phyloP scores from a whole-genome alignment of 2,797 vertebrate genomes.

The Alcedo atthis region DNA sequence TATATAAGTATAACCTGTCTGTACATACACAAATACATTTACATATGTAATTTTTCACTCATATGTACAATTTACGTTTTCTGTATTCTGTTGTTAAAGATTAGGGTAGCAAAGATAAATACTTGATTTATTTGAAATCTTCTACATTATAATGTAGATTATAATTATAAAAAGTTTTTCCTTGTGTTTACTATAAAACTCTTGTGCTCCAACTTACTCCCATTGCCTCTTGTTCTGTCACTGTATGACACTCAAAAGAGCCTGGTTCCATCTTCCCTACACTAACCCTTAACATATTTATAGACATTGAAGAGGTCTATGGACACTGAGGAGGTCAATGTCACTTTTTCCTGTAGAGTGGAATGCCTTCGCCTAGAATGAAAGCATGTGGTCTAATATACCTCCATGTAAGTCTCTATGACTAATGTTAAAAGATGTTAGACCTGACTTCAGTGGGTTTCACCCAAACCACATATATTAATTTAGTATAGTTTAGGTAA shows the following conservation, averaged over 20 bases:
- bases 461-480: background rate
- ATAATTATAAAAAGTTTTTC: too few relatives aligned
- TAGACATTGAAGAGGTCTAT: too few relatives aligned
- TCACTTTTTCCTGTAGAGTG: background rate
- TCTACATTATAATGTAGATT: too few relatives aligned
- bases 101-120: background rate
- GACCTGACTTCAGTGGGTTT: background rate
- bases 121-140: too few relatives aligned
- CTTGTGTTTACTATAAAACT: too few relatives aligned
- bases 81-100: background rate
- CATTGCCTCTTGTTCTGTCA: too few relatives aligned
- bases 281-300: too few relatives aligned
- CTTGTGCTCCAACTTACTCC: too few relatives aligned
- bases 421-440: background rate
- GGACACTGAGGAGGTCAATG: too few relatives aligned
- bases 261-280: too few relatives aligned
- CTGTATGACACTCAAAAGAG: too few relatives aligned
- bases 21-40: background rate
- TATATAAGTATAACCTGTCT: background rate
- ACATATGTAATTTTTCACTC: background rate
- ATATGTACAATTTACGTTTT: background rate
- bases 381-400: background rate
- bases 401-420: background rate
- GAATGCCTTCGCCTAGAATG: background rate
- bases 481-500: background rate